Percentiles rank a stretch among this genome's conserved stretches.
Conservation (phyloP, 2,113 vertebrate genomes). For the Anguilla rostrata region DNA sequence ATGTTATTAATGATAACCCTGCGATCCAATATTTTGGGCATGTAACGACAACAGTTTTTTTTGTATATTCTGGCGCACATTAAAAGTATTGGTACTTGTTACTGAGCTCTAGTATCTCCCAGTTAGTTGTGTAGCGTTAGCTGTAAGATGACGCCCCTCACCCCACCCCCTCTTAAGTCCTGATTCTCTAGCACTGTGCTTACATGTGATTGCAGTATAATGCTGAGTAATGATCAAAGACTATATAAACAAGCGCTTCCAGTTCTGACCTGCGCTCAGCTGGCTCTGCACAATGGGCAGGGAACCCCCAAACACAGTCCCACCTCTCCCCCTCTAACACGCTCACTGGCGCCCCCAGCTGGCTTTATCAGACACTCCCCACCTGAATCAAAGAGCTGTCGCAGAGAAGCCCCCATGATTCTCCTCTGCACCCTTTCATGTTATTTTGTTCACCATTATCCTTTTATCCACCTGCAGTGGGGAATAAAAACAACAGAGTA, state of each 20-base stretch:
- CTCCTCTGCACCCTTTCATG: conserved; percentile 51
- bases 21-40: conserved; percentile 29
- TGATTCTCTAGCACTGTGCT: conserved; percentile 58
- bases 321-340: conserved; percentile 39
- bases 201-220: conserved; percentile 70
- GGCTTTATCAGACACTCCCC: neutral
- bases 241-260: conserved; percentile 77
- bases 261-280: conserved; percentile 68
- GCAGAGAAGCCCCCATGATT: conserved; percentile 59
- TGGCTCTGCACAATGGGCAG: conserved; percentile 40
- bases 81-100: conserved; percentile 58
- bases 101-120: conserved; percentile 44
- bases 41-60: conserved; percentile 21
- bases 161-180: conserved; percentile 25
- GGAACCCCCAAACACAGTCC: conserved; percentile 42
- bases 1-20: conserved; percentile 44
- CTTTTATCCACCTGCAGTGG: neutral
- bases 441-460: neutral
- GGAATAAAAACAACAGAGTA: neutral
- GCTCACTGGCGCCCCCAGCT: neutral
- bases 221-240: conserved; percentile 74
- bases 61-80: conserved; percentile 52
- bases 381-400: conserved; percentile 45
- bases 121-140: conserved; percentile 7
- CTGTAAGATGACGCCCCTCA: conserved; percentile 60